These are phyloP conservation scores for Mesorhabditis spiculigera DNA, from an alignment of 2,888 invertebrate species.

Conservation along the genomic window DNA sequence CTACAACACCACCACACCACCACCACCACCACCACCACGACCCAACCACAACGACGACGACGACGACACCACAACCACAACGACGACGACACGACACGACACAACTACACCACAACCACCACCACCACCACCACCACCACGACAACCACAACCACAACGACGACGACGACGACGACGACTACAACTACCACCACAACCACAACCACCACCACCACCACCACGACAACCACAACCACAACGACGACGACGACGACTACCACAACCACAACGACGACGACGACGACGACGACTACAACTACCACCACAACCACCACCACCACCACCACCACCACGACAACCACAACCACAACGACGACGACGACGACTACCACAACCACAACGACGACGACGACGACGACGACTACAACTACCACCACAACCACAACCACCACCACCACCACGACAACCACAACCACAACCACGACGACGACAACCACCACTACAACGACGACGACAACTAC, in stretches of 20 bases:
- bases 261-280: slow-evolving; percentile 8
- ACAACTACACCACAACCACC: slow-evolving; percentile 11
- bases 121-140: slow-evolving; percentile 13
- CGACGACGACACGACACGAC: neutral
- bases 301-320: slow-evolving; percentile 9
- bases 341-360: neutral
- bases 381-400: slow-evolving; percentile 11
- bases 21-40: no score
- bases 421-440: slow-evolving; percentile 9
- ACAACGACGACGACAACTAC: neutral
- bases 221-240: slow-evolving; percentile 12
- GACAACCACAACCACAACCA: neutral
- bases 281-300: slow-evolving; percentile 8
- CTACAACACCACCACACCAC: neutral
- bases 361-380: slow-evolving; percentile 8
- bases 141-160: slow-evolving; percentile 8
- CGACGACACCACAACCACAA: slow-evolving; percentile 3
- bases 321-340: neutral
- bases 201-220: slow-evolving; percentile 9
- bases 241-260: slow-evolving; percentile 13
- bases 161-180: slow-evolving; percentile 14
- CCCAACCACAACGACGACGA: neutral
- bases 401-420: slow-evolving; percentile 9
- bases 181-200: slow-evolving; percentile 10
- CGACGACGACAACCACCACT: neutral